Base-by-base conservation (phyloP, 2,888 invertebrate species). In the Belgica antarctica region DNA sequence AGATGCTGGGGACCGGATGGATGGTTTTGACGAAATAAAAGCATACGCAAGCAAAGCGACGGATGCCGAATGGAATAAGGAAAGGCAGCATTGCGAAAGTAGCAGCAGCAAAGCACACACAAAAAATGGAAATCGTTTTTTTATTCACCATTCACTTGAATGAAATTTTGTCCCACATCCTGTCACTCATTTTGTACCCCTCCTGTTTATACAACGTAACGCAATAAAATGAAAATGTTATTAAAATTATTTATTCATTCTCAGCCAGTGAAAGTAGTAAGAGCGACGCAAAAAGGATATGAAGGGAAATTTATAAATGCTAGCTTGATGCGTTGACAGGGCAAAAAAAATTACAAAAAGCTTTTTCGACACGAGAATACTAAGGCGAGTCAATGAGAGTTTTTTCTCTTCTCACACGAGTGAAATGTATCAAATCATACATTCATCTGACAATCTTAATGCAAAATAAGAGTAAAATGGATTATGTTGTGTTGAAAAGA, bases 201-300 rank as follows among this genome's bases (percentile, higher is more conserved):
- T 8, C 31, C 34, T 62, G 31, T 34, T 31, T 62, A 62, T 62
- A 62, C 62, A 62, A 62, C 34, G 19, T 62, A 28, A 62, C 34
- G 34, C 31, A 62, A 62, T 62, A 62, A 62, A 62, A 62, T 62
- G 62, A 34, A 62, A 62, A 62, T 62, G 62, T 62, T 62, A 62
- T 62, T 62, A 62, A 62, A 62, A 62, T 62, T 62, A 34, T 62
- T 62, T 62, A 62, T 62, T 62, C 62, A 62, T 62, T 62, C 15
- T 62, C 34, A 34, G n/a, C n/a, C n/a, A n/a, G n/a, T n/a, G n/a
- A n/a, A n/a, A n/a, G n/a, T n/a, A n/a, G n/a, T n/a, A n/a, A n/a
- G n/a, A n/a, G n/a, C n/a, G n/a, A n/a, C n/a, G n/a, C n/a, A n/a
- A n/a, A 59, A 59, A 27, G 59, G 59, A 59, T 59, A 27, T 27